phyloP scores from a whole-genome alignment of 2,113 vertebrate species.

The Alosa alosa region DNA sequence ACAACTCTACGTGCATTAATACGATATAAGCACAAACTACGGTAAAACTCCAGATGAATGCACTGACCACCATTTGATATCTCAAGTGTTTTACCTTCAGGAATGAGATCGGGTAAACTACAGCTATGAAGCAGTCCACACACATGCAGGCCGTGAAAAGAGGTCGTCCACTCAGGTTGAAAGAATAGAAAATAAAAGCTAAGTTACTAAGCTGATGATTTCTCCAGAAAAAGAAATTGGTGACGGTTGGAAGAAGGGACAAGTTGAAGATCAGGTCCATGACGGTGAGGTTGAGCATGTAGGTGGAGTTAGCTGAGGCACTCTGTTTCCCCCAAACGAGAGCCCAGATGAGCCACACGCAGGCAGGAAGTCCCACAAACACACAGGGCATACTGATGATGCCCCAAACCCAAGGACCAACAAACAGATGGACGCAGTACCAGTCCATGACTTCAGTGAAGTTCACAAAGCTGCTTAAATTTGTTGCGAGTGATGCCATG shows the following conservation, averaged over 20 bases:
- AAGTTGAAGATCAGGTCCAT: slow-evolving; percentile 18
- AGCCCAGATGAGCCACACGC: not conserved
- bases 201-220: not conserved
- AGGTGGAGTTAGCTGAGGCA: slow-evolving; percentile 3
- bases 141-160: slow-evolving; percentile 29
- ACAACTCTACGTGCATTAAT: not conserved
- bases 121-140: not conserved
- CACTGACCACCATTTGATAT: not conserved
- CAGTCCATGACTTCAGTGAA: not conserved
- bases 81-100: not conserved
- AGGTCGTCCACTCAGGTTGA: slow-evolving; percentile 33
- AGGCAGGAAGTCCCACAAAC: slow-evolving; percentile 3
- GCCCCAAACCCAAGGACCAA: not conserved
- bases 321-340: not conserved
- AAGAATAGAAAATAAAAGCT: slow-evolving; percentile 6
- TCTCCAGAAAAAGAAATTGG: slow-evolving; percentile 1
- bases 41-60: not conserved
- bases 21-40: not conserved
- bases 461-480: not conserved
- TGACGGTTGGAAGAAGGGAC: not conserved
- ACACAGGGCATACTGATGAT: not conserved
- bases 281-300: slow-evolving; percentile 20
- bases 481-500: too few species aligned
- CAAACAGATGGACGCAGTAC: not conserved
- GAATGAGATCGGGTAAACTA: not conserved